Conservation (phyloP, 2,113 vertebrate genomes). For the Excalfactoria chinensis region DNA sequence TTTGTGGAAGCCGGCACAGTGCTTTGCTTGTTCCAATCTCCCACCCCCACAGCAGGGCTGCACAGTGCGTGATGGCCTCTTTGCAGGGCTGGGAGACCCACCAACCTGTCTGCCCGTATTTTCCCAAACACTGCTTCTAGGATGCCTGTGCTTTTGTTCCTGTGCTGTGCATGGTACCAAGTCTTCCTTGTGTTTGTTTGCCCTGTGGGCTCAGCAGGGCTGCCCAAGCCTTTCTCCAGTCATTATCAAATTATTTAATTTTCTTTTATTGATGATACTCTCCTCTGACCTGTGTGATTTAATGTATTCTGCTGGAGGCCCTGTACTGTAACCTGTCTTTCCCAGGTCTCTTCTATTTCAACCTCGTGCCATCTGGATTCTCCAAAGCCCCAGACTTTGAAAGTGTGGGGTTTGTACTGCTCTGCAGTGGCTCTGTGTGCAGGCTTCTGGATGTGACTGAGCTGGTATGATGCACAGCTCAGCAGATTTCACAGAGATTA, state of each 20-base stretch:
- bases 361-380: neutral
- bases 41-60: neutral
- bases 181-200: neutral
- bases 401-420: neutral
- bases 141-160: neutral
- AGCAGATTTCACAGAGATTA: neutral
- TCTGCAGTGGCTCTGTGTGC: neutral
- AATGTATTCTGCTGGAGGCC: fast-evolving
- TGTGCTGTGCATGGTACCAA: neutral
- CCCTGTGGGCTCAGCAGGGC: neutral
- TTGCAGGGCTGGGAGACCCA: neutral
- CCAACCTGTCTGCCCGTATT: neutral
- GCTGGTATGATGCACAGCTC: neutral
- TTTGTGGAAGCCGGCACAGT: neutral
- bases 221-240: neutral
- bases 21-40: neutral
- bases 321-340: neutral
- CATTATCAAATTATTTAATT: neutral
- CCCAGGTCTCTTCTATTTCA: neutral
- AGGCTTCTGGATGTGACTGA: neutral
- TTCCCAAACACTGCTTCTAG: neutral
- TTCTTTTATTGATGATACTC: neutral
- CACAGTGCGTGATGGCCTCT: no score
- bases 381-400: neutral
- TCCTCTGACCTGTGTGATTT: neutral